Evolutionary conservation across 2,888 invertebrate species (phyloP), one percentile per base, ranked within the genome.

Genomic region (Palloptera scutellata): DNA sequence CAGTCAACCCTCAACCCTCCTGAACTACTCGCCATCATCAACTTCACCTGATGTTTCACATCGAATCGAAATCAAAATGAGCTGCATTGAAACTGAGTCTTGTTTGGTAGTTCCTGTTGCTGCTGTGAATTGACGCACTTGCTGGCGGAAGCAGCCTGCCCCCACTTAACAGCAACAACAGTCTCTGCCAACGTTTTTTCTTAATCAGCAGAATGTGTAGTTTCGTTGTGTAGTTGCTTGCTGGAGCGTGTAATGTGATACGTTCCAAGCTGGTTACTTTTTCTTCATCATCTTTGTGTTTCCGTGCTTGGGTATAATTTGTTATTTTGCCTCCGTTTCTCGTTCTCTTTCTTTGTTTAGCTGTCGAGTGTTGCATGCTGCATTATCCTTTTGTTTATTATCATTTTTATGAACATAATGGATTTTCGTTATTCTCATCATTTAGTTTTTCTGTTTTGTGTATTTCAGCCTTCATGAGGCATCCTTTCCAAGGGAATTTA

Each of bases 21-120:
- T 6, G 30, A 30, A 30, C 6, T 30, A 30, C 30, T 30, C 30
- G 30, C 3, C 6, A 30, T 30, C 30, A 30, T n/a, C 54, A 13
- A 40, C 69, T 68, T 70, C 73, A 73, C 73, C 73, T 73, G 73
- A 73, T 72, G 73, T 72, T 73, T 69, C 68, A 54, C 68, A 69
- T 62, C 67, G 69, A 48, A 15, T 4, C 51, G 15, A 4, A 48
- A 48, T n/a, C 40, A 57, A 11, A 17, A 53, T 20, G n/a, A 41
- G 58, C 42, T 12, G 58, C 11, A 15, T 5, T 5, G 9, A n/a
- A 9, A 2, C n/a, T 54, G 19, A 17, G 8, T 15, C 17, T 20
- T 54, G 55, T n/a, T 15, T 48, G 48, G 48, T 59, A 13, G n/a
- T n/a, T 40, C 43, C 48, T n/a, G 12, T 10, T 19, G 57, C n/a